These are phyloP conservation scores for Ruditapes philippinarum DNA, from an alignment of 1,140 invertebrate species.

Conservation along the genomic window DNA sequence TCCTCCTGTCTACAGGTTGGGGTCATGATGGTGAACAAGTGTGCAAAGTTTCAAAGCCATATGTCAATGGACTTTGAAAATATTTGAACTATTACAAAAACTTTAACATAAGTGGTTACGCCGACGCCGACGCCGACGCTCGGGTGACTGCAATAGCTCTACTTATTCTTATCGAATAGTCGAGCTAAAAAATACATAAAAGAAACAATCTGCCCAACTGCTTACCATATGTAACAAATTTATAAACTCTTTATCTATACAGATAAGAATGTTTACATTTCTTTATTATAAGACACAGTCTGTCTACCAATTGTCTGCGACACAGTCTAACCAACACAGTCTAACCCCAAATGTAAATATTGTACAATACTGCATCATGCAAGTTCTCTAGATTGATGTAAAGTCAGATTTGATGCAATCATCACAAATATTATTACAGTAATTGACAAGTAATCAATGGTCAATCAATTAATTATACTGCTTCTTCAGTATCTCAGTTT, in stretches of 20 bases:
- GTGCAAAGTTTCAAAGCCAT: too few species aligned
- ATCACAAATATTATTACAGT: conserved; percentile 3
- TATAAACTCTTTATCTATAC: background rate
- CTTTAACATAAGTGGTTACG: too few species aligned
- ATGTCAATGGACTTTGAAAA: too few species aligned
- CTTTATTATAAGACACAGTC: background rate
- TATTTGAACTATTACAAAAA: too few species aligned
- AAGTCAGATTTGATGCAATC: background rate
- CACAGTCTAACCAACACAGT: background rate
- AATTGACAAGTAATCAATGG: conserved; percentile 25
- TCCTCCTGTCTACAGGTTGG: too few species aligned
- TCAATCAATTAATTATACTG: conserved; percentile 4
- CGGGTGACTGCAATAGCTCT: too few species aligned
- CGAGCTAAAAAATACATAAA: too few species aligned
- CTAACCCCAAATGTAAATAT: background rate
- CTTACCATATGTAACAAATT: too few species aligned
- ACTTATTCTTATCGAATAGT: too few species aligned
- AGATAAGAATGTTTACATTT: conserved; percentile 10
- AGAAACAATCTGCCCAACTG: too few species aligned
- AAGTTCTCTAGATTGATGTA: background rate
- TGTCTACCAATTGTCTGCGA: background rate
- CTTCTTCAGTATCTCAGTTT: background rate
- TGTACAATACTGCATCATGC: background rate
- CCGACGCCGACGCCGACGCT: too few species aligned
- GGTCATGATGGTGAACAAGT: too few species aligned